A percentile compares a stretch with the other conserved stretches of the same genome.
These are phyloP conservation scores for Montipora capitata DNA, from an alignment of 92 coral and sea anemone species.

Conservation along the genomic window DNA sequence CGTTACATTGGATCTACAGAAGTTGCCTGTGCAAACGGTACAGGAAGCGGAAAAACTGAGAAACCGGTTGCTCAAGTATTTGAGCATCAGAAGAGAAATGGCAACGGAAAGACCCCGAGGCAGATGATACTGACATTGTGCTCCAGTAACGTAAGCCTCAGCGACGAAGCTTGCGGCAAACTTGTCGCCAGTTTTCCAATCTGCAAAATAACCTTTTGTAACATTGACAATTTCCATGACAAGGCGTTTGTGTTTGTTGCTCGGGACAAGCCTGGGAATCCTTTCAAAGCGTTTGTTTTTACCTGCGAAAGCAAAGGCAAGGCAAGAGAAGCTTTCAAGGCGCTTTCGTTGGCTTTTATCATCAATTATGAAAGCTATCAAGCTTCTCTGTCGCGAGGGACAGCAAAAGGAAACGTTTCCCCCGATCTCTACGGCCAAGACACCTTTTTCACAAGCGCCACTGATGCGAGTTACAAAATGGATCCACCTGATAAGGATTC, in stretches of 20 bases:
- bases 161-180: constrained; percentile 75
- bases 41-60: constrained; percentile 95
- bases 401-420: not conserved
- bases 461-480: not conserved
- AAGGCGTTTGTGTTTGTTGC: constrained; percentile 97
- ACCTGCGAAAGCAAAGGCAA: constrained; percentile 88
- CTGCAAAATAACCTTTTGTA: constrained; percentile 90
- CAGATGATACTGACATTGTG: constrained; percentile 83
- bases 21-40: constrained; percentile 81
- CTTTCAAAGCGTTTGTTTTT: constrained; percentile 93
- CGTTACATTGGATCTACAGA: constrained; percentile 91
- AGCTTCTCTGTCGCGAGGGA: constrained; percentile 84
- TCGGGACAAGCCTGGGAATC: constrained; percentile 73
- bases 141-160: constrained; percentile 83
- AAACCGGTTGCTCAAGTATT: constrained; percentile 85
- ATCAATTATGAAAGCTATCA: constrained; percentile 88
- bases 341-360: constrained; percentile 85
- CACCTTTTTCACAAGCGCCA: constrained; percentile 1
- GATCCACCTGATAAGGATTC: not conserved
- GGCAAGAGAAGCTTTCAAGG: constrained; percentile 91
- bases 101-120: constrained; percentile 73
- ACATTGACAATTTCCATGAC: constrained; percentile 79
- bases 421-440: not conserved
- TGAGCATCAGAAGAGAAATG: constrained; percentile 72
- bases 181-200: constrained; percentile 87